Evolutionary conservation across 2,888 invertebrate species (phyloP), one percentile per base, ranked within the genome.

Genomic region (Dicycla oo): DNA sequence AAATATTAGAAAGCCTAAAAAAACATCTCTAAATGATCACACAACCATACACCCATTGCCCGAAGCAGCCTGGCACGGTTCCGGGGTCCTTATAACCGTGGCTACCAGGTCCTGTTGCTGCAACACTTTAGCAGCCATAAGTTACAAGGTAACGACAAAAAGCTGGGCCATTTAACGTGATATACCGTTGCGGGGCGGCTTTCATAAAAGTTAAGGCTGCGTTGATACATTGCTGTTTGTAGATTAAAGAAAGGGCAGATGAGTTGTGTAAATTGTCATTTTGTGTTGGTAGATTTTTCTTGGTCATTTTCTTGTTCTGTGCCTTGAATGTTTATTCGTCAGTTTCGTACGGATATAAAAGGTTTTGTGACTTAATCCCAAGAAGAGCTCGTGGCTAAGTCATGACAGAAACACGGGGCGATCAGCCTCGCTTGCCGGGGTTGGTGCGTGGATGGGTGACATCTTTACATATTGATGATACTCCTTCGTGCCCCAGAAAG

Each of bases 131-230:
- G 65, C 68, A 69, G 91, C 91, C 89, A 91, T 93, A 93, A 93
- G 90, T 94, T 91, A 93, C 92, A 92, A 93, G 93, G 93, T 93
- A 91, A 91, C 91, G 92, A 93, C 93, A 93, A 93, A 93, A 93
- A 92, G 92, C 91, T 91, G 89, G 87, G 88, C 92, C 94, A 93
- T 94, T 94, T 93, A 93, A 93, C 92, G 89, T 93, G 91, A 94
- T 92, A 92, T 93, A 94, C 91, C 87, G 91, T 86, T 86, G 86
- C 82, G 89, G 87, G 88, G 90, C 91, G 91, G 91, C 93, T 88
- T 92, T 91, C 93, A 92, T 93, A 92, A 93, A 92, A 92, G 91
- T 92, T 91, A 90, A 87, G 88, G 89, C 88, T 58, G 18, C 58
- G 85, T 76, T 89, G 90, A 90, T 89, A 89, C 85, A 86, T 87